These are phyloP conservation scores for Agapornis canus DNA, from an alignment of 2,797 vertebrate genomes.

Conservation along the genomic window DNA sequence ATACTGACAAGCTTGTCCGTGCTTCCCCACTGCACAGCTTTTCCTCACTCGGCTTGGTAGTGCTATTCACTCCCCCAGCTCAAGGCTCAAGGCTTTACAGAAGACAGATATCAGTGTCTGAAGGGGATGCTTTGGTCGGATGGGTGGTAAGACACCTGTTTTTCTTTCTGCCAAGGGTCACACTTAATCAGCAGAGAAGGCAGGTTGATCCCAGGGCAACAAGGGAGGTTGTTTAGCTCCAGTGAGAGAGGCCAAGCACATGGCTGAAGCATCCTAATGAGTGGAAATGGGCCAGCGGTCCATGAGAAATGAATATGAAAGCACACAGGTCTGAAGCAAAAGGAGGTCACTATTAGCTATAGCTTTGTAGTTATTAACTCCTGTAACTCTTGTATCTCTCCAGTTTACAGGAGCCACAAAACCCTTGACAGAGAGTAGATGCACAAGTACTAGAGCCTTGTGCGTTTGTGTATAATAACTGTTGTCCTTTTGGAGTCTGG, in stretches of 20 bases:
- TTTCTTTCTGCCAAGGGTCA: not conserved
- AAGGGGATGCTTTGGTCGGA: not conserved
- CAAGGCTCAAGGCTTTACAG: not conserved
- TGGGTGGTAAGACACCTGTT: not conserved
- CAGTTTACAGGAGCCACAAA: not conserved
- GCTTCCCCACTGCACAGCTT: not conserved
- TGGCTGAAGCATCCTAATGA: not conserved
- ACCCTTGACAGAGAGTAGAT: not conserved
- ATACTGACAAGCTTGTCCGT: accelerated
- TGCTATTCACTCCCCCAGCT: not conserved
- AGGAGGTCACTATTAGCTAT: not conserved
- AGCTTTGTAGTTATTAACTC: not conserved
- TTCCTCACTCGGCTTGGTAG: not conserved
- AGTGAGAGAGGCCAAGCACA: not conserved
- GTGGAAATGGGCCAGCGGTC: not conserved
- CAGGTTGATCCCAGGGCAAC: not conserved
- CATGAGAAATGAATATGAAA: not conserved
- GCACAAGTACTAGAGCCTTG: not conserved
- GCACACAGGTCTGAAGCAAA: not conserved
- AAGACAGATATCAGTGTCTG: not conserved
- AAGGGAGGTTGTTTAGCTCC: not conserved
- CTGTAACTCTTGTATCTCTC: not conserved
- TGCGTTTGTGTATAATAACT: not conserved
- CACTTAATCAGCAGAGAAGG: not conserved
- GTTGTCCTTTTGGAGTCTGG: not conserved